phyloP scores from a whole-genome alignment of 2,797 vertebrate species.

The Denticeps clupeoides region DNA sequence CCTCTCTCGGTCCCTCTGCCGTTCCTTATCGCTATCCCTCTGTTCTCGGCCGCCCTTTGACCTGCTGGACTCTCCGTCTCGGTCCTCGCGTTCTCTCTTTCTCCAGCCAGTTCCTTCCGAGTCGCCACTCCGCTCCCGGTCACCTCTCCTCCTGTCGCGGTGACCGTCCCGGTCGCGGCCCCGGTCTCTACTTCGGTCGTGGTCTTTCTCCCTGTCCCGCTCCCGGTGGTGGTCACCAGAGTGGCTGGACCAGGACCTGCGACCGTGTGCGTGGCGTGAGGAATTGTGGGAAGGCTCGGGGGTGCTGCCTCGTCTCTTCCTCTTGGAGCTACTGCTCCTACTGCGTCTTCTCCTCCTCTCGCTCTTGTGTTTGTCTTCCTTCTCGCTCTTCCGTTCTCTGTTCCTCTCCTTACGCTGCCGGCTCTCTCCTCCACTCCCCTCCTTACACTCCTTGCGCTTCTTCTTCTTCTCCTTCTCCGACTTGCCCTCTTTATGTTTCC shows the following conservation, averaged over 20 bases:
- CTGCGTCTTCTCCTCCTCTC: constrained; percentile 35
- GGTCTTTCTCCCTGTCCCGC: constrained; percentile 27
- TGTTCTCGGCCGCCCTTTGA: constrained; percentile 29
- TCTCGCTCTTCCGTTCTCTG: constrained; percentile 25
- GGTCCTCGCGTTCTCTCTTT: constrained; percentile 45
- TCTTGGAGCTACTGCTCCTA: constrained; percentile 53
- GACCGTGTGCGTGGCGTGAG: constrained; percentile 44
- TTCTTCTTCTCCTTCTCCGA: constrained; percentile 53
- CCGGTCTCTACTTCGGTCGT: constrained; percentile 23
- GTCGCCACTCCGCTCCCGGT: constrained; percentile 33
- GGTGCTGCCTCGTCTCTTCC: constrained; percentile 49
- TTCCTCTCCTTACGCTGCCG: constrained; percentile 31
- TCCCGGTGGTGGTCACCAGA: constrained; percentile 44
- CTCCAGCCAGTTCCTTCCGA: constrained; percentile 30
- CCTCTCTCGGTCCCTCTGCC: constrained; percentile 35
- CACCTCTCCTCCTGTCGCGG: constrained; percentile 31
- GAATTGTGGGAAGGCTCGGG: constrained; percentile 48
- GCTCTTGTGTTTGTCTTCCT: constrained; percentile 37
- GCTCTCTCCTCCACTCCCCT: constrained; percentile 17
- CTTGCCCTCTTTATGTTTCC: constrained; percentile 52
- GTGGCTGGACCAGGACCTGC: constrained; percentile 55
- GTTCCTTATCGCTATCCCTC: constrained; percentile 42
- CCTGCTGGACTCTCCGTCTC: constrained; percentile 47
- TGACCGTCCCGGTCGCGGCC: constrained; percentile 26
- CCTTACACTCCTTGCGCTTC: constrained; percentile 40